Evolutionary conservation across 2,113 vertebrate species (phyloP).

Genomic region (Neotoma lepida): DNA sequence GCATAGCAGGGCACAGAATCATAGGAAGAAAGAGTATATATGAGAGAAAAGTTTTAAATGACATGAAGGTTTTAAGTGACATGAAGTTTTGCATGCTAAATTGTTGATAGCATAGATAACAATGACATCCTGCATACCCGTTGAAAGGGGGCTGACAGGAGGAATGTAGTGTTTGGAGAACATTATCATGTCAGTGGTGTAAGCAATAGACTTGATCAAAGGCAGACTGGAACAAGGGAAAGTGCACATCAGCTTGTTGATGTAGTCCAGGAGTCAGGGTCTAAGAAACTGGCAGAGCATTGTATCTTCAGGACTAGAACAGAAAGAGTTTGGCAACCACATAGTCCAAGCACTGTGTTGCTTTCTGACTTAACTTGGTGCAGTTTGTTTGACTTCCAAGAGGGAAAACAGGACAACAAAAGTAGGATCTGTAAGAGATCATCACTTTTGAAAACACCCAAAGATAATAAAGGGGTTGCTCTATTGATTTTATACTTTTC

Average conservation of each 20-base stretch:
- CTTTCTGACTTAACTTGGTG: not conserved
- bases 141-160: slow-evolving; percentile 32
- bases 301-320: not conserved
- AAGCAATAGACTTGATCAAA: slow-evolving; percentile 64
- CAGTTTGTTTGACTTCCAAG: not conserved
- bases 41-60: no score
- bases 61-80: not conserved
- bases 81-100: not conserved
- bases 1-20: not conserved
- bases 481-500: slow-evolving; percentile 2
- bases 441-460: not conserved
- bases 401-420: not conserved
- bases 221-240: not conserved
- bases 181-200: slow-evolving; percentile 37
- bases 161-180: slow-evolving; percentile 57
- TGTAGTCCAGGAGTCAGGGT: not conserved
- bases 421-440: not conserved
- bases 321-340: not conserved
- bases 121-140: not conserved
- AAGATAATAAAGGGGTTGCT: not conserved
- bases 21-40: not conserved
- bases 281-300: not conserved
- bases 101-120: slow-evolving; percentile 36
- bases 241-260: not conserved
- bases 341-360: not conserved